These are phyloP conservation scores for Heterotis niloticus DNA, from an alignment of 2,113 vertebrate genomes.

Conservation along the genomic window DNA sequence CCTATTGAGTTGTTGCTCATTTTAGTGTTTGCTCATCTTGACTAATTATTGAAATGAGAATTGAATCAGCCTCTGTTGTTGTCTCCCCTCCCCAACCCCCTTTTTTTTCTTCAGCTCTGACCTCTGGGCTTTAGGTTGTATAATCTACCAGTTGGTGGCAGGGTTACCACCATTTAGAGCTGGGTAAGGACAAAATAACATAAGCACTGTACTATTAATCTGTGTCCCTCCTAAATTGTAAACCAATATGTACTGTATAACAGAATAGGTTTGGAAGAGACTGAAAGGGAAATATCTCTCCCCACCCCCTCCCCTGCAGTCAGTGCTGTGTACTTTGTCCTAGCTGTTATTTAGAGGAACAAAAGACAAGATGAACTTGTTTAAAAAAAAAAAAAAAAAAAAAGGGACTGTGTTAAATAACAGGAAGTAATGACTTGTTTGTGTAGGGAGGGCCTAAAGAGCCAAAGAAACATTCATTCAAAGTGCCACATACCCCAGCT, in stretches of 20 bases:
- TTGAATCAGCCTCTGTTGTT: too few relatives aligned
- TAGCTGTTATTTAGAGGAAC: slow-evolving; percentile 19
- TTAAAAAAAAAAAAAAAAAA: slow-evolving; percentile 3
- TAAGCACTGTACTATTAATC: not conserved
- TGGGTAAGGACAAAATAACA: slow-evolving; percentile 70
- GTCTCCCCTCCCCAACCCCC: not conserved
- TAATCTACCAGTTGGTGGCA: slow-evolving; percentile 96
- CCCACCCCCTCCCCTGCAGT: not conserved
- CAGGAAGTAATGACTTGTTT: slow-evolving; percentile 30
- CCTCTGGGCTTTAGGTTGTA: slow-evolving; percentile 97
- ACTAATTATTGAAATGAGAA: too few relatives aligned
- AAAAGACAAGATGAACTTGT: slow-evolving; percentile 14
- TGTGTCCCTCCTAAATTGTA: not conserved
- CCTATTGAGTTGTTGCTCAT: not conserved
- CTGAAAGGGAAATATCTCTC: not conserved
- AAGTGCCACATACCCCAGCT: slow-evolving; percentile 9
- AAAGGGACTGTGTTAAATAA: slow-evolving; percentile 32
- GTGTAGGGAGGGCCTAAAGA: slow-evolving; percentile 20
- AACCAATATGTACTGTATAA: not conserved
- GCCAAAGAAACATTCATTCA: slow-evolving; percentile 1
- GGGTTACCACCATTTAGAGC: slow-evolving; percentile 96
- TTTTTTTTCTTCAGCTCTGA: slow-evolving; percentile 71
- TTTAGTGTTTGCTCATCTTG: too few relatives aligned
- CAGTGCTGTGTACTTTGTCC: not conserved
- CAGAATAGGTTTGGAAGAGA: not conserved